phyloP scores from a whole-genome alignment of 2,797 vertebrate species.

The Meda fulgida region DNA sequence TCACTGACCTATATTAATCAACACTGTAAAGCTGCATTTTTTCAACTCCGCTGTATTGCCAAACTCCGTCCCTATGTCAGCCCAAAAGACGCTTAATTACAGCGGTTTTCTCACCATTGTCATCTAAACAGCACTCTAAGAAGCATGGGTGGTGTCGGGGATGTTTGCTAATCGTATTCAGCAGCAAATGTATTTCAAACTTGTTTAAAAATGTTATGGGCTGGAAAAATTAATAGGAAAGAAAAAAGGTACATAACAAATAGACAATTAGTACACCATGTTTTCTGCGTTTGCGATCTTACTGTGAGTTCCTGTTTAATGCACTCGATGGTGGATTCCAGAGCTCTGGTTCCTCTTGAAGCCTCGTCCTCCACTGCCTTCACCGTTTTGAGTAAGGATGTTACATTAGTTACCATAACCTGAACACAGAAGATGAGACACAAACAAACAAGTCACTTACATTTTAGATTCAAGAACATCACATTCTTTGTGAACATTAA shows the following conservation, averaged over 20 bases:
- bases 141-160: neutral
- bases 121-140: too few relatives aligned
- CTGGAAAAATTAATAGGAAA: neutral
- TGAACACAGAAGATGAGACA: conserved; percentile 62
- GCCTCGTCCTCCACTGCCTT: conserved; percentile 98
- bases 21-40: too few relatives aligned
- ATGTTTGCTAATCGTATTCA: neutral
- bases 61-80: too few relatives aligned
- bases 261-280: neutral
- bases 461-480: neutral
- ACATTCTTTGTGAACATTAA: neutral
- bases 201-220: neutral
- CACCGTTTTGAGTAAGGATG: conserved; percentile 96
- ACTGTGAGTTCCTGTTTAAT: conserved; percentile 98
- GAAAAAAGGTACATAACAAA: neutral
- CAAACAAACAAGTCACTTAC: neutral
- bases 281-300: conserved; percentile 51
- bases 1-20: too few relatives aligned
- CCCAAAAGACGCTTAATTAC: too few relatives aligned
- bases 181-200: neutral
- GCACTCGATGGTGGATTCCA: conserved; percentile 96
- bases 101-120: too few relatives aligned
- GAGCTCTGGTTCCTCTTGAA: conserved; percentile 95
- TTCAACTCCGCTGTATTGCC: too few relatives aligned
- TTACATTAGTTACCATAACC: conserved; percentile 99